Evolutionary conservation across 2,888 invertebrate species (phyloP), one percentile per base, ranked within the genome.

Genomic region (Hydroisotoma schaefferi): DNA sequence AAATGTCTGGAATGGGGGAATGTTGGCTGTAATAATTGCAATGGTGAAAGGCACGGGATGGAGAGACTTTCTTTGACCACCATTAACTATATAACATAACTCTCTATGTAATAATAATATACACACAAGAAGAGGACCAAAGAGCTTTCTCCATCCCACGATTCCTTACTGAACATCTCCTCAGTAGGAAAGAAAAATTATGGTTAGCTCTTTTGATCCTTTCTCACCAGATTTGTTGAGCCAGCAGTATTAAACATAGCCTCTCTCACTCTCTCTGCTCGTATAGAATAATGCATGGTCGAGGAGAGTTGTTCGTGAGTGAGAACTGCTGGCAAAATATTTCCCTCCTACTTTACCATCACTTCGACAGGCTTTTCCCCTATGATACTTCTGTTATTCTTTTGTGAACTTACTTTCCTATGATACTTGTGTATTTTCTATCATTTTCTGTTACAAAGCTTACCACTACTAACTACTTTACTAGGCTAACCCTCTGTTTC

Each of bases 1-100:
- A 56, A 56, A 56, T 56, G 56, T 56, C 46, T 38, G 37, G 28
- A 56, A 56, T 56, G 47, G 46, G 47, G 38, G 22, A 48, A 47
- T 33, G 48, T 48, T 48, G 26, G 37, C 37, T 56, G 48, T 48
- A 56, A 56, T 56, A 37, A 56, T 56, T 56, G 48, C 56, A 29
- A 56, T 37, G 47, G n/a, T 12, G 46, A 46, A 46, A 47, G 56
- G 56, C 26, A 37, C 27, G 48, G 37, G 33, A 28, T 29, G 46
- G 23, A 44, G 46, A 55, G 25, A 28, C 22, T 29, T 29, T 28
- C n/a, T n/a, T n/a, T n/a, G n/a, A n/a, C n/a, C n/a, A n/a, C n/a
- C n/a, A n/a, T n/a, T n/a, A n/a, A n/a, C 54, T 20, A 20, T 8
- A 18, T 43, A 10, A 18, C 18, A 8, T 6, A 8, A 43, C 6